phyloP scores from a whole-genome alignment of 2,797 vertebrate species.

The Odontamblyopus rebecca region DNA sequence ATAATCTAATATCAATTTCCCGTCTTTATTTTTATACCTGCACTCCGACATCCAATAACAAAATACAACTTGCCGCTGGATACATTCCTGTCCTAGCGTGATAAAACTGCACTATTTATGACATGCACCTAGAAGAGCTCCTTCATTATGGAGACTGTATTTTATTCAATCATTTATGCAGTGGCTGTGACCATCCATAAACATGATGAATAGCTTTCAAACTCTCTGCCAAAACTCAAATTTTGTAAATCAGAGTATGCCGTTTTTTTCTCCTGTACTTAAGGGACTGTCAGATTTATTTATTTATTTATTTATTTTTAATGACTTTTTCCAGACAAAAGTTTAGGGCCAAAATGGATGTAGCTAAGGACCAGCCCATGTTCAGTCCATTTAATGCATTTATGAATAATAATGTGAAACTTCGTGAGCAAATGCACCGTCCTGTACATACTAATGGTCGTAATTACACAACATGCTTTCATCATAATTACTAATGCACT shows the following conservation, averaged over 20 bases:
- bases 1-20: not conserved
- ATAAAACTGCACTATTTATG: constrained; percentile 1
- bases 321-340: constrained; percentile 31
- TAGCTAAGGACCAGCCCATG: constrained; percentile 23
- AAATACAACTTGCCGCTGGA: not conserved
- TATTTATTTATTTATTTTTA: not conserved
- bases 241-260: constrained; percentile 3
- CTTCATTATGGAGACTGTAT: constrained; percentile 7
- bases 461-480: constrained; percentile 36
- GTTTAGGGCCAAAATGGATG: constrained; percentile 35
- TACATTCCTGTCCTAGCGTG: not conserved
- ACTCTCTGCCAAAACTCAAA: constrained; percentile 1
- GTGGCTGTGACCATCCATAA: constrained; percentile 4
- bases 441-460: constrained; percentile 35
- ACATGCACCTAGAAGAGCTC: not conserved
- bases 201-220: constrained; percentile 7
- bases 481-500: constrained; percentile 11
- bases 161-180: constrained; percentile 9
- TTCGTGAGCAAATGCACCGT: constrained; percentile 11
- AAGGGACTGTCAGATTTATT: not conserved
- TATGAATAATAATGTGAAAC: constrained; percentile 41
- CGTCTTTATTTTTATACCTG: not conserved
- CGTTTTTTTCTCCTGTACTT: not conserved
- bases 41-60: not conserved
- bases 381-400: constrained; percentile 18